Percentiles rank a stretch among this genome's conserved stretches.
These are phyloP conservation scores for Sapayoa aenigma DNA, from an alignment of 2,113 vertebrate genomes.

Conservation along the genomic window DNA sequence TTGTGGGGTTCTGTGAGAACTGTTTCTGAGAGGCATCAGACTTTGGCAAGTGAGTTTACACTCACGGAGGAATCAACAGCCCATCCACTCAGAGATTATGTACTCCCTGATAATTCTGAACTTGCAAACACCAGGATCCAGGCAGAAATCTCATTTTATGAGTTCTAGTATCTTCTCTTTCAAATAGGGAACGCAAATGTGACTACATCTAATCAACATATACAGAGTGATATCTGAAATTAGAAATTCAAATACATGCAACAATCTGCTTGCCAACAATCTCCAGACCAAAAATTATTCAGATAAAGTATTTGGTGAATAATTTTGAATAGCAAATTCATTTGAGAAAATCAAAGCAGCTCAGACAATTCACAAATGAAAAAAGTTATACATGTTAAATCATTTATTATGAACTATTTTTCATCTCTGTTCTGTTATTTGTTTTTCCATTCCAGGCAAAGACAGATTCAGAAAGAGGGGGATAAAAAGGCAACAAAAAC, in stretches of 20 bases:
- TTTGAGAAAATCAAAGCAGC: constrained; percentile 42
- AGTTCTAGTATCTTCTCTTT: background rate
- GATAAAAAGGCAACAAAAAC: background rate
- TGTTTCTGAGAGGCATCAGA: background rate
- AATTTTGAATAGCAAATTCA: constrained; percentile 58
- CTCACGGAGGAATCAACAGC: background rate
- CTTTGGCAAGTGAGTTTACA: background rate
- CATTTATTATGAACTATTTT: constrained; percentile 33
- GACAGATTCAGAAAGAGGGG: background rate
- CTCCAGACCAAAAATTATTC: constrained; percentile 60
- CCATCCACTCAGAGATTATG: background rate
- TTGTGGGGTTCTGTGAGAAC: background rate
- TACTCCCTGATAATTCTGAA: background rate
- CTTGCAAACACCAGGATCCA: background rate
- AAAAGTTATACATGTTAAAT: constrained; percentile 27
- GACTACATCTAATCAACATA: constrained; percentile 40
- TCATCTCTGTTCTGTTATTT: background rate
- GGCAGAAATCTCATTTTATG: background rate
- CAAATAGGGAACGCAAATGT: background rate
- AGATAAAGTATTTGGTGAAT: constrained; percentile 62
- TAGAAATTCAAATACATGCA: constrained; percentile 59
- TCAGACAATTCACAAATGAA: constrained; percentile 51
- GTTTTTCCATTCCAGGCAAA: constrained; percentile 12
- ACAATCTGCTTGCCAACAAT: constrained; percentile 54
- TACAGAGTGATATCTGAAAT: constrained; percentile 23